phyloP scores from a whole-genome alignment of 2,113 vertebrate species.

The Accipiter virgatus region DNA sequence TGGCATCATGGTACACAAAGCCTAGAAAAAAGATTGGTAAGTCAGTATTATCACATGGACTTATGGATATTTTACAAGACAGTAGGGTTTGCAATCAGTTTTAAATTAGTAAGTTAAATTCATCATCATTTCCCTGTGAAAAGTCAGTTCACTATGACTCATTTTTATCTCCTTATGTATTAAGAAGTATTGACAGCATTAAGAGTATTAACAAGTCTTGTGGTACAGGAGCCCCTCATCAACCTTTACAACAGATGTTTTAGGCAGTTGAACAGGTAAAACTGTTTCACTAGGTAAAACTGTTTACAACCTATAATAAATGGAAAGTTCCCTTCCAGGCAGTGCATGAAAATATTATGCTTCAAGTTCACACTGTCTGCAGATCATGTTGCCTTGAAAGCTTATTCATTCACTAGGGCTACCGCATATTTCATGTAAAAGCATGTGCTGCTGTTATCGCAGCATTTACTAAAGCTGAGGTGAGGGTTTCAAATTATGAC shows the following conservation, averaged over 20 bases:
- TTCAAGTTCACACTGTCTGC: neutral
- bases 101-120: neutral
- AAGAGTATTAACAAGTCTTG: neutral
- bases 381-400: neutral
- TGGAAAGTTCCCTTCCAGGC: neutral
- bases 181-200: neutral
- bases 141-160: neutral
- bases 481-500: neutral
- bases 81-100: neutral
- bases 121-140: neutral
- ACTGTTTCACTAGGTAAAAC: neutral
- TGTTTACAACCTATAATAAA: neutral
- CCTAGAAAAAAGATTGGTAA: neutral
- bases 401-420: neutral
- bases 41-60: neutral
- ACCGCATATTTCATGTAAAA: neutral
- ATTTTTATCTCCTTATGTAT: neutral
- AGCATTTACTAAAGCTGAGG: neutral
- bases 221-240: neutral
- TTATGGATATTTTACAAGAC: neutral
- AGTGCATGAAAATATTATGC: neutral
- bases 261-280: neutral
- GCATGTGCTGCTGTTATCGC: neutral
- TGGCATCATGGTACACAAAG: fast-evolving
- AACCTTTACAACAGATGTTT: neutral